Percentiles rank a stretch among this genome's conserved stretches.
Conservation (phyloP, 2,888 invertebrate species). For the Acrobasis suavella region DNA sequence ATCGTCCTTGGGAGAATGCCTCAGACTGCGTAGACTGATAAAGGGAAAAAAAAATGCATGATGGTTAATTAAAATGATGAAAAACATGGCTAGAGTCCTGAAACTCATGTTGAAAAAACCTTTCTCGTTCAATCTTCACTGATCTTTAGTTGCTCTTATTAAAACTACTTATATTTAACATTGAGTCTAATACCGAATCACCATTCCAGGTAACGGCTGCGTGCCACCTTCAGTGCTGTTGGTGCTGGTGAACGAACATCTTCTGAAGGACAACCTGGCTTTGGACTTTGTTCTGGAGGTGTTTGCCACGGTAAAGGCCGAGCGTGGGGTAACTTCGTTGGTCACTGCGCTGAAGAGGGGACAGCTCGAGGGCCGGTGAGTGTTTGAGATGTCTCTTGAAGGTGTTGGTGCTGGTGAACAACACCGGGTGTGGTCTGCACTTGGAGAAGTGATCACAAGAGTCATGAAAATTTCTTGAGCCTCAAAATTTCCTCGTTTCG, state of each 20-base stretch:
- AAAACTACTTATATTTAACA: too few relatives aligned
- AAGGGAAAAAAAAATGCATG: too few relatives aligned
- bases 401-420: too few relatives aligned
- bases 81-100: slow-evolving; percentile 79
- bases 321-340: slow-evolving; percentile 92
- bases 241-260: slow-evolving; percentile 95
- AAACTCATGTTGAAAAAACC: slow-evolving; percentile 67
- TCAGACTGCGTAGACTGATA: too few relatives aligned
- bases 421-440: too few relatives aligned
- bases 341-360: slow-evolving; percentile 94
- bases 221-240: slow-evolving; percentile 94
- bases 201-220: slow-evolving; percentile 88
- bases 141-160: slow-evolving; percentile 31
- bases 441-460: too few relatives aligned
- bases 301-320: slow-evolving; percentile 94
- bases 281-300: slow-evolving; percentile 97
- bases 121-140: slow-evolving; percentile 70
- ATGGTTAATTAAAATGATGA: too few relatives aligned
- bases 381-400: too few relatives aligned
- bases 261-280: slow-evolving; percentile 96
- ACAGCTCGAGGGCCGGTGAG: slow-evolving; percentile 87
- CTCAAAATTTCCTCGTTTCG: too few relatives aligned
- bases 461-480: too few relatives aligned
- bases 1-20: too few relatives aligned
- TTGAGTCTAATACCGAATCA: not conserved